Base-by-base conservation (phyloP, 1,140 invertebrate genomes). In the Aricia agestis region DNA sequence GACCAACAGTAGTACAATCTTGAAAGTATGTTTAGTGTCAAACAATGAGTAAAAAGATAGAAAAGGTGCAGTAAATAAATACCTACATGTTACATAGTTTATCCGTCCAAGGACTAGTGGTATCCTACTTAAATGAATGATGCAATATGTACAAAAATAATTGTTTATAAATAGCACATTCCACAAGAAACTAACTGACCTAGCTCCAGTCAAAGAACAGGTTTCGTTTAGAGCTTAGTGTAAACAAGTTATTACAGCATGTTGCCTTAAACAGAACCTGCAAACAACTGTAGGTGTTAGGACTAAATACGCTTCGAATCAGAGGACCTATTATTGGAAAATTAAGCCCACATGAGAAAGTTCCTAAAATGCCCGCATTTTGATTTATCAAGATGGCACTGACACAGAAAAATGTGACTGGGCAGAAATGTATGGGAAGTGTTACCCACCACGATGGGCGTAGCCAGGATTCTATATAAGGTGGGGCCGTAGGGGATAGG, bases 121-220 rank as follows among this genome's bases (percentile, higher is more conserved):
- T 15, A 58, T 13, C 13, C 45, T 52, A 52, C 13, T 52, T 52
- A 52, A 3, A 15, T 36, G 36, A 4, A 17, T 57, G 63, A 66
- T 63, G 13, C 45, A 45, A 58, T 19, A n/a, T 0, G 68, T 42
- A 61, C 6, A 31, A 25, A 52, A 42, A 36, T 67, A 25, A 41
- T 36, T 32, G 42, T 70, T 70, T 68, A 25, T 59, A 69, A 57
- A 11, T 18, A 25, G 17, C 17, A 68, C 4, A 13, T 52, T 13
- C 13, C 11, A 52, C 11, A 15, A 52, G 45, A 52, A 52, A 52
- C 45, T 52, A 11, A 52, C 45, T 52, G 45, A 52, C 45, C 45
- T 52, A 15, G 45, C 11, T 9, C 45, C 45, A 52, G 11, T 52
- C 13, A 52, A 52, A 36, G 36, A 15, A 52, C 45, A 52, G 45